phyloP scores from a whole-genome alignment of 2,888 invertebrate species.

The Lepeophtheirus nordmannii region DNA sequence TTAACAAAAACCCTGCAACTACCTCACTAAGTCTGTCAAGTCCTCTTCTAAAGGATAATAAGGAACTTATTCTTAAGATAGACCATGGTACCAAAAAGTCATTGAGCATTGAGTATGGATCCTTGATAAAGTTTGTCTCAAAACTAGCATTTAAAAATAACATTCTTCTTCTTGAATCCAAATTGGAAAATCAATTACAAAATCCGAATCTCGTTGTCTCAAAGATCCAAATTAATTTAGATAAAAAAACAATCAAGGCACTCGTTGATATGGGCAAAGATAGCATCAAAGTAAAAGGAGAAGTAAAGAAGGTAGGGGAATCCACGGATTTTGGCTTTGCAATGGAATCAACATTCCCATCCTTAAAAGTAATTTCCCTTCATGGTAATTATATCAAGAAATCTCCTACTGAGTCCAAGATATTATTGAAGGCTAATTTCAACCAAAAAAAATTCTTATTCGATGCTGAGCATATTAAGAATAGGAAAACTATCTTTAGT shows the following conservation, averaged over 20 bases:
- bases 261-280: neutral
- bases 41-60: too few relatives aligned
- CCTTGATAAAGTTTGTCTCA: neutral
- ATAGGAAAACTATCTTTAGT: neutral
- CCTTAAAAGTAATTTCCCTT: neutral
- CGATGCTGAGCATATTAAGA: neutral
- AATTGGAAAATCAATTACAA: neutral
- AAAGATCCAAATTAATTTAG: neutral
- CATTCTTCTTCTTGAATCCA: neutral
- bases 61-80: too few relatives aligned
- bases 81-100: too few relatives aligned
- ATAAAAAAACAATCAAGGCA: neutral
- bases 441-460: neutral
- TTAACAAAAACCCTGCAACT: neutral
- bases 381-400: neutral
- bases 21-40: too few relatives aligned
- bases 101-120: neutral
- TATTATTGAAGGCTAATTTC: neutral
- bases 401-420: too few relatives aligned
- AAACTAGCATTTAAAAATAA: neutral
- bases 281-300: neutral
- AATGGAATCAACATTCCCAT: neutral
- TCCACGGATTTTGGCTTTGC: neutral
- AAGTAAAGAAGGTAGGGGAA: neutral
- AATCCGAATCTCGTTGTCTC: neutral